Conservation (phyloP, 2,888 invertebrate species). For the Eupithecia subfuscata region DNA sequence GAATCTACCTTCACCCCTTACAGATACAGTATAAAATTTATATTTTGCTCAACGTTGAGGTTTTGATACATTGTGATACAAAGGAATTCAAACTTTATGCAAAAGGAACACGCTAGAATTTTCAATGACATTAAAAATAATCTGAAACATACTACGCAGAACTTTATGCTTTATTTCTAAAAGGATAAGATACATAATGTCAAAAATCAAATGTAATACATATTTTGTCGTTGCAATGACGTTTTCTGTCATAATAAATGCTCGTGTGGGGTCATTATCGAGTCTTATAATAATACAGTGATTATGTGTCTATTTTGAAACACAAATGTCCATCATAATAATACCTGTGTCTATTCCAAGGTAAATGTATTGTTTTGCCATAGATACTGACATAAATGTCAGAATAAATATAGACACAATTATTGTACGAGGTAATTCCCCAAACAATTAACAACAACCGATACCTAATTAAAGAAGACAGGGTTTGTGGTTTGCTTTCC, state of each 20-base stretch:
- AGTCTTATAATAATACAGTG: constrained; percentile 12
- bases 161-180: background rate
- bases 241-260: constrained; percentile 38
- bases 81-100: constrained; percentile 11
- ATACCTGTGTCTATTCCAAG: background rate
- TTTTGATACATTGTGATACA: constrained; percentile 3
- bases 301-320: constrained; percentile 11
- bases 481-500: background rate
- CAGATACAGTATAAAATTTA: background rate
- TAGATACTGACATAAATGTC: background rate
- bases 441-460: background rate
- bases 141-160: background rate
- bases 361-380: constrained; percentile 1
- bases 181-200: constrained; percentile 18
- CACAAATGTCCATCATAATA: background rate
- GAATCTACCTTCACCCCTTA: constrained; percentile 25
- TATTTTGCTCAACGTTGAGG: background rate
- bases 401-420: background rate
- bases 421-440: background rate
- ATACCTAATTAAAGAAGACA: background rate
- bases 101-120: background rate
- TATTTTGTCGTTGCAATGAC: constrained; percentile 37
- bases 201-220: constrained; percentile 20
- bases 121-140: background rate
- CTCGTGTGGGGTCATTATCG: constrained; percentile 37